Evolutionary conservation across 2,888 invertebrate genomes (phyloP), one percentile per base, ranked within the genome.

Genomic region (Chrysina gloriosa): DNA sequence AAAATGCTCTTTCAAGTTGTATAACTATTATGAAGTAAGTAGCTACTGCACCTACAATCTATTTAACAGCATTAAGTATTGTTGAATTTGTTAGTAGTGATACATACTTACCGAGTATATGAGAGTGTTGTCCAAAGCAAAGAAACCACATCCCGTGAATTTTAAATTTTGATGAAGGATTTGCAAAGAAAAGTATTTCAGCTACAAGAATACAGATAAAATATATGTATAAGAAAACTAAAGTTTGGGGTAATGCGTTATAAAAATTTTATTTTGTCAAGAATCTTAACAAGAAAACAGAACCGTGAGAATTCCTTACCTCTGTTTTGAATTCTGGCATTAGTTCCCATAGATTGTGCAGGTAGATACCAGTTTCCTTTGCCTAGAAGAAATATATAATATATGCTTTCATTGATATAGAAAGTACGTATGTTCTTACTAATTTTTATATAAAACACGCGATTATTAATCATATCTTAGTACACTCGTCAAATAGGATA

Each of bases 71-170:
- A 21, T 19, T 34, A 27, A 56, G 3, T 23, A 19, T 21, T 34
- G 7, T 25, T 19, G 7, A 21, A 21, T 7, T 34, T 9, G 9
- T 11, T 27, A n/a, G n/a, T n/a, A n/a, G 6, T 52, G 21, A 16
- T 25, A 4, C n/a, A n/a, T 11, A 58, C 71, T 73, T 75, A 77
- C 77, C 29, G 74, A 71, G 56, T 74, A 72, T 36, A 77, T 68
- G 7, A 77, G 65, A 5, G 72, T 70, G 48, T 74, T 75, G 67
- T 77, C 74, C 47, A 77, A 54, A 6, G 48, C 36, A 63, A 77
- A 74, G 52, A 77, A 76, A 11, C 76, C 75, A 61, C 74, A 72
- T 4, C 75, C 76, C 1, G 74, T 73, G 65, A 75, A 77, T 6
- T 69, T 68, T 6, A 74, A 63, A 42, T 74, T 65, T 65, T 75